These are phyloP conservation scores for Alethe diademata DNA, from an alignment of 2,113 vertebrate genomes.

Conservation along the genomic window DNA sequence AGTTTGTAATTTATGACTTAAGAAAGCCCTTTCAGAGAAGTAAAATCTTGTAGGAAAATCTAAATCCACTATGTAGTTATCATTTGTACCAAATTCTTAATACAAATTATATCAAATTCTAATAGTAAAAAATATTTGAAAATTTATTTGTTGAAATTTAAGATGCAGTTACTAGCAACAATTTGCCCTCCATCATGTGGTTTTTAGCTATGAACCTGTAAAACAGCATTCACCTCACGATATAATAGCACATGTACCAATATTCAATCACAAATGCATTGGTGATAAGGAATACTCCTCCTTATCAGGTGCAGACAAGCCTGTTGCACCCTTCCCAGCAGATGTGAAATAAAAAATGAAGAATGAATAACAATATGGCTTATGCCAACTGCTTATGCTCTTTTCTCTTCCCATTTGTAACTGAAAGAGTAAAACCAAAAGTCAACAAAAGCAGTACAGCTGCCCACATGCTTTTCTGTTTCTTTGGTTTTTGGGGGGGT, in stretches of 20 bases:
- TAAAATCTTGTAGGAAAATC: neutral
- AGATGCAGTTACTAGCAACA: neutral
- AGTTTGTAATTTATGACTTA: slow-evolving; percentile 38
- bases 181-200: neutral
- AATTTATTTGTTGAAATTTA: neutral
- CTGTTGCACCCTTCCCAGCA: neutral
- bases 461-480: neutral
- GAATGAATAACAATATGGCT: neutral
- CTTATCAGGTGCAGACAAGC: slow-evolving; percentile 15
- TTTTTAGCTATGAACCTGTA: neutral
- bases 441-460: slow-evolving; percentile 8
- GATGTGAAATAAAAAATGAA: neutral
- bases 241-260: neutral
- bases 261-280: slow-evolving; percentile 14
- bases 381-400: neutral
- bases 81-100: slow-evolving; percentile 6
- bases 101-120: slow-evolving; percentile 45
- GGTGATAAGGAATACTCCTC: neutral
- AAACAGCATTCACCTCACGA: neutral
- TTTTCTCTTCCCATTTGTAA: neutral
- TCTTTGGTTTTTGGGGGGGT: neutral
- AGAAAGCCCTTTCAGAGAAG: slow-evolving; percentile 27
- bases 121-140: slow-evolving; percentile 38
- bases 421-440: slow-evolving; percentile 7
- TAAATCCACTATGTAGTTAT: neutral